A percentile compares a stretch with the other conserved stretches of the same genome.
Conservation (phyloP, 2,797 vertebrate species). For the Takifugu rubripes region DNA sequence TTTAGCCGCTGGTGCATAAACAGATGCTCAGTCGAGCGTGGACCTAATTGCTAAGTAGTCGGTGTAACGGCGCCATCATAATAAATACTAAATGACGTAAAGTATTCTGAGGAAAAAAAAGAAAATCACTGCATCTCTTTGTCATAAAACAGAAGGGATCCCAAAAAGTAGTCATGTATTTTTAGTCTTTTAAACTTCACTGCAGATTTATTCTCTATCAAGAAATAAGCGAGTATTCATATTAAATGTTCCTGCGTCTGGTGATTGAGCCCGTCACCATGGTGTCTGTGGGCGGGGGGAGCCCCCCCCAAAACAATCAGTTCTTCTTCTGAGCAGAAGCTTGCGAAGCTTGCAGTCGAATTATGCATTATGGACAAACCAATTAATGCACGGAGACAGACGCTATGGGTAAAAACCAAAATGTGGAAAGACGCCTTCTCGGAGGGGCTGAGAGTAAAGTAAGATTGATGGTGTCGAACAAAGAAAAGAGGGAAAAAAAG, state of each 20-base stretch:
- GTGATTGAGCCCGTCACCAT: conserved; percentile 52
- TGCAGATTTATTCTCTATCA: conserved; percentile 14
- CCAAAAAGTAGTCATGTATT: conserved; percentile 35
- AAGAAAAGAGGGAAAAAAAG: conserved; percentile 36
- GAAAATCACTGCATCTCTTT: conserved; percentile 25
- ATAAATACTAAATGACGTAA: conserved; percentile 38
- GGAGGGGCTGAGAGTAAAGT: conserved; percentile 30
- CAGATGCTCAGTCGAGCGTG: conserved; percentile 3
- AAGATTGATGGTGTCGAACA: conserved; percentile 47
- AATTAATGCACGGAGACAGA: conserved; percentile 53
- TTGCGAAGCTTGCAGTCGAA: conserved; percentile 11
- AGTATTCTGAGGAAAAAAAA: conserved; percentile 26
- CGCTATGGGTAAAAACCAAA: conserved; percentile 34
- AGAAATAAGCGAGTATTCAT: conserved; percentile 6
- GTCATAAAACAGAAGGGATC: conserved; percentile 31
- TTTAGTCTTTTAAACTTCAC: conserved; percentile 43
- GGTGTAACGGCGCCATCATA: conserved; percentile 12
- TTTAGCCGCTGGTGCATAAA: conserved; percentile 12
- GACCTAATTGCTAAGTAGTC: conserved; percentile 37
- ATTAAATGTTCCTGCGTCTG: conserved; percentile 29
- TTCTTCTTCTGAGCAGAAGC: conserved; percentile 41
- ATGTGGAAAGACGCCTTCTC: conserved; percentile 12
- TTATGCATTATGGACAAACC: conserved; percentile 54
- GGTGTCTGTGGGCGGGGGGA: conserved; percentile 30
- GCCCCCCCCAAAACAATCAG: conserved; percentile 27